Percentiles rank a stretch among this genome's conserved stretches.
Conservation (phyloP, 2,888 invertebrate species). For the Cabera pusaria region DNA sequence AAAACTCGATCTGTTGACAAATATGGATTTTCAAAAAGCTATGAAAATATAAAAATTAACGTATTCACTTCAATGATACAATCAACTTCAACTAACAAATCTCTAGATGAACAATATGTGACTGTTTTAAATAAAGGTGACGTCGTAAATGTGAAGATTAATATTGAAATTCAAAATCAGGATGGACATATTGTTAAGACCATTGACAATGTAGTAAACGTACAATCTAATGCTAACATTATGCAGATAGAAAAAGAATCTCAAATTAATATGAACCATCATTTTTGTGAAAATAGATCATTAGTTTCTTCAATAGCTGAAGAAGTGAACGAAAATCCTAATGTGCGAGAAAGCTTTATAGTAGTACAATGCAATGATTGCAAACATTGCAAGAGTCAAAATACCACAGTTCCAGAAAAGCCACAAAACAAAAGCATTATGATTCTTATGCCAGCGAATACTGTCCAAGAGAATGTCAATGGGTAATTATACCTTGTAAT, state of each 20-base stretch:
- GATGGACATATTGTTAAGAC: conserved; percentile 16
- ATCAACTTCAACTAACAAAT: not conserved
- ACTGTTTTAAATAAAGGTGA: conserved; percentile 45
- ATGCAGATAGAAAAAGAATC: conserved; percentile 38
- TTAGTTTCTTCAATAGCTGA: conserved; percentile 30
- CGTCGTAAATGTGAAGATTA: conserved; percentile 51
- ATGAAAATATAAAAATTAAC: not conserved
- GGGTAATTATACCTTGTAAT: conserved; percentile 11
- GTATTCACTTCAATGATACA: not conserved
- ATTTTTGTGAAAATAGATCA: conserved; percentile 33
- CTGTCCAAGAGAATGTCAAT: conserved; percentile 11
- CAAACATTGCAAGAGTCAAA: conserved; percentile 22
- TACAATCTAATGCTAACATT: conserved; percentile 2
- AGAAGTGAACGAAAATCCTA: conserved; percentile 21
- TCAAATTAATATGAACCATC: conserved; percentile 38
- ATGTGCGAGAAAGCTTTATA: conserved; percentile 27
- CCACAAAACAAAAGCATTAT: conserved; percentile 35
- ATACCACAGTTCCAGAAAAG: conserved; percentile 6
- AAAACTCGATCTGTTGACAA: no score
- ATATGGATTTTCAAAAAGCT: not conserved
- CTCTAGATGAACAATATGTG: conserved; percentile 15
- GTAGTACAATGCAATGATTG: conserved; percentile 42
- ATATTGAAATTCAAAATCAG: conserved; percentile 47
- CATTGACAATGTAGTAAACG: conserved; percentile 1
- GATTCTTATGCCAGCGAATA: conserved; percentile 33